Conservation (phyloP, 2,888 invertebrate genomes). For the Hirtodrosophila trivittata region DNA sequence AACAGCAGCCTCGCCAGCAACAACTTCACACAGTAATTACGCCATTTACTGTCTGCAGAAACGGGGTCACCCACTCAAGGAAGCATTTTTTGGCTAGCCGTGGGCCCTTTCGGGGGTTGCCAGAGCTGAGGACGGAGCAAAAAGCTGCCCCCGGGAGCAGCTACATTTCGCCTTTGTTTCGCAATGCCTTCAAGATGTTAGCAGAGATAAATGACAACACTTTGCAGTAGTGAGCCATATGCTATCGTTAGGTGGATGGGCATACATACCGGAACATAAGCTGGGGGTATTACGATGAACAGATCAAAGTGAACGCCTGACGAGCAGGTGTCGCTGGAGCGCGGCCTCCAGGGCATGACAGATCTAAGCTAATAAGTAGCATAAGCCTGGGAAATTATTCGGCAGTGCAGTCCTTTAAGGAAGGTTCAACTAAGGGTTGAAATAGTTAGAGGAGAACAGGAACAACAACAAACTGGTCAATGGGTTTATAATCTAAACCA, state of each 20-base stretch:
- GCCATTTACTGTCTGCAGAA: constrained; percentile 75
- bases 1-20: constrained; percentile 55
- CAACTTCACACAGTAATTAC: constrained; percentile 78
- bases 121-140: constrained; percentile 13
- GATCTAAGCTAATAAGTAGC: constrained; percentile 61
- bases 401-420: constrained; percentile 14
- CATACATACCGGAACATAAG: constrained; percentile 35
- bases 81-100: constrained; percentile 63
- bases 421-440: constrained; percentile 25
- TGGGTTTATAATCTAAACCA: too few species aligned
- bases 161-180: constrained; percentile 49
- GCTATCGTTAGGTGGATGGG: constrained; percentile 21
- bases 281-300: constrained; percentile 30
- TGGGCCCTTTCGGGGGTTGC: neutral
- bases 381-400: constrained; percentile 40
- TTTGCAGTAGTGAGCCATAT: constrained; percentile 60
- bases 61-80: constrained; percentile 73
- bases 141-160: constrained; percentile 28
- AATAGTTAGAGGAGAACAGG: neutral
- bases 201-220: constrained; percentile 76
- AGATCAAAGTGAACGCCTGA: constrained; percentile 69
- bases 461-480: too few species aligned
- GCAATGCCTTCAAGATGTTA: constrained; percentile 66
- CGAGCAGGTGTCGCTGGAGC: constrained; percentile 53
- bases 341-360: constrained; percentile 38